Base-by-base conservation (phyloP, 2,113 vertebrate species). In the Phocoena phocoena region DNA sequence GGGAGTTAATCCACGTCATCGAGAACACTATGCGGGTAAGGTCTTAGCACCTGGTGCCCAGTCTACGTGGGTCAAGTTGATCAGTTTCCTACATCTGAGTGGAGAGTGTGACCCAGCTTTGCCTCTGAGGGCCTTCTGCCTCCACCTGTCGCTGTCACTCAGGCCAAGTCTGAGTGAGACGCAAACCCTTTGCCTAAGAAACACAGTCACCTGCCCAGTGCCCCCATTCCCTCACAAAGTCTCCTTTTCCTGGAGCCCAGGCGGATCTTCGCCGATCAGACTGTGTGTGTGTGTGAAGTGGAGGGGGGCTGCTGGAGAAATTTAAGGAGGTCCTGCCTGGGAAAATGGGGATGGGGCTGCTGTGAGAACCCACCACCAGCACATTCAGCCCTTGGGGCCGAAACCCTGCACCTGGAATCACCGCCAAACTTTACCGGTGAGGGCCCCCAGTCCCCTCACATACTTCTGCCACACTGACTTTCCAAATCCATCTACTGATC, bases 371-470 rank as follows among this genome's bases (percentile, higher is more conserved):
- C 8, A 21, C n/a, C 38, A 3, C 15, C 38, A 36, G 63, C 41
- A 65, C 74, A 44, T 17, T 6, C 9, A 6, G 47, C 18, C 33
- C 44, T 47, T 3, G 60, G 25, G 31, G 17, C 5, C 8, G 83
- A 74, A 36, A 28, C 31, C 1, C 31, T 25, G 26, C 41, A 2
- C 3, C 3, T 5, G 17, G 21, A 0, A 44, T 63, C 53, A 20
- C 1, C 9, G 28, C 76, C 76, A 73, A 8, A 18, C 8, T 36
- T 63, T 18, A 13, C 74, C 12, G 13, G 65, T 12, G 33, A 90
- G 36, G 36, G 14, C 15, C 10, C 3, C 20, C 20, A 1, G 1
- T 1, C 50, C 20, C 0, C 10, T 14, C 21, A n/a, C 23, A 13
- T 2, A 6, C 26, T 89, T 31, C 44, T 6, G 26, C n/a, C n/a